Base-by-base conservation (phyloP, 2,113 vertebrate genomes). In the Acanthochromis polyacanthus region DNA sequence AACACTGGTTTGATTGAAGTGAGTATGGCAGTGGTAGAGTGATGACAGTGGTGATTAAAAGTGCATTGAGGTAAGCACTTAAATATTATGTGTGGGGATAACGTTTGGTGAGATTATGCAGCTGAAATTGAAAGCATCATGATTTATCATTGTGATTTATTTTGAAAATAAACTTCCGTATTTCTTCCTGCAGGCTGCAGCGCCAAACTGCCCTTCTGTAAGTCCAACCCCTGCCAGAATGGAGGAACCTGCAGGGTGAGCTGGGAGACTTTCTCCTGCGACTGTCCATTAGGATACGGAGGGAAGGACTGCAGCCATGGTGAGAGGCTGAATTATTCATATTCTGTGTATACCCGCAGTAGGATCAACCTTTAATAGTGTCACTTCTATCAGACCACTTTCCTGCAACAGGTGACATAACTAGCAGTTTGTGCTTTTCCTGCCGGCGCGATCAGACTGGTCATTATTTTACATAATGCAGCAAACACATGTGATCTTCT, bases 181-280 rank as follows among this genome's bases (percentile, higher is more conserved):
- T 71, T 67, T 19, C 36, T 76, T 46, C 19, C 43, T 32, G 1
- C 64, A 99, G 98, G 98, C 68, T 99, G 98, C 92, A 97, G 96
- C 20, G 96, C 97, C 88, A 99, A 99, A 84, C 92, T 95, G 64
- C 92, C 94, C 0, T 99, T 97, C 90, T 99, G 98, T 0, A 96
- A 98, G 72, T 97, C 97, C 48, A 96, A 91, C 86, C 97, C 98
- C 4, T 99, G 98, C 89, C 96, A 99, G 91, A 99, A 99, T 0
- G 96, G 95, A 0, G 98, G 98, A 62, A 95, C 94, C 45, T 99
- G 98, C 93, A 94, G 94, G 3, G 96, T 97, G 81, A 96, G 95
- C 91, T 99, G 98, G 98, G 97, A 97, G n/a, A 96, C 97, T 10
- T 99, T 96, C 84, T 95, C 94, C 86, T 99, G 98, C 30, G 96